Evolutionary conservation across 92 coral and sea anemone species (phyloP).

Genomic region (Umimayanthus kanabou): DNA sequence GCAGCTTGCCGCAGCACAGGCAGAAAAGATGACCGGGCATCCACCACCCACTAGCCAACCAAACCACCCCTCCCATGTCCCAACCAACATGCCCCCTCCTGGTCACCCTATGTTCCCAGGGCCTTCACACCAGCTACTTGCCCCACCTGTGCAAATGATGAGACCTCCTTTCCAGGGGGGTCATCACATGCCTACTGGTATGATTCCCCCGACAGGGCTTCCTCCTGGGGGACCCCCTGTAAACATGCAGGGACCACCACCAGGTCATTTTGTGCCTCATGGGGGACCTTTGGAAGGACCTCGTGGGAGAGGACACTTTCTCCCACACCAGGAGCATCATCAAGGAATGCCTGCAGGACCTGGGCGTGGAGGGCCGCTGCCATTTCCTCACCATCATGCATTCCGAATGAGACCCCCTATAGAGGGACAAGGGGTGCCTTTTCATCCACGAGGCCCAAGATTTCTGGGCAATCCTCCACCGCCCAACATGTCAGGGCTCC

Average conservation of each 20-base stretch:
- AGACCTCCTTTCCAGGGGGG: slow-evolving; percentile 82
- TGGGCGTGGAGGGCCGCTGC: slow-evolving; percentile 51
- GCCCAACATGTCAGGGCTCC: slow-evolving; percentile 34
- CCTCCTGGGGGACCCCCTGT: slow-evolving; percentile 56
- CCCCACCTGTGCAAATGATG: slow-evolving; percentile 84
- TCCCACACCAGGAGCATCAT: slow-evolving; percentile 39
- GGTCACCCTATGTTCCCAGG: slow-evolving; percentile 76
- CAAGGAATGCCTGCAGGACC: slow-evolving; percentile 44
- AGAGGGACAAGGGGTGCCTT: slow-evolving; percentile 52
- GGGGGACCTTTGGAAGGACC: slow-evolving; percentile 13
- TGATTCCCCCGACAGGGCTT: slow-evolving; percentile 60
- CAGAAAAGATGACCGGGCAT: slow-evolving; percentile 47
- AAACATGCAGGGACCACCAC: slow-evolving; percentile 23
- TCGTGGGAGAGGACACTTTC: slow-evolving; percentile 55
- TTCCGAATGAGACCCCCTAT: slow-evolving; percentile 50
- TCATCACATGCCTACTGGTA: slow-evolving; percentile 55
- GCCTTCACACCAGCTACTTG: slow-evolving; percentile 58
- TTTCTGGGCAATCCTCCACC: slow-evolving; percentile 30
- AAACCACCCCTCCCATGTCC: slow-evolving; percentile 67
- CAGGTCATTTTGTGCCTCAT: slow-evolving; percentile 35
- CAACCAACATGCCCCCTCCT: slow-evolving; percentile 78
- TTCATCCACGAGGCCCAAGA: slow-evolving; percentile 61
- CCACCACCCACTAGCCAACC: slow-evolving; percentile 52
- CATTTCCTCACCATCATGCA: slow-evolving; percentile 58
- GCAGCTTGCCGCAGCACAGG: slow-evolving; percentile 72